Evolutionary conservation across 2,113 vertebrate genomes (phyloP).

Genomic region (Aegypius monachus): DNA sequence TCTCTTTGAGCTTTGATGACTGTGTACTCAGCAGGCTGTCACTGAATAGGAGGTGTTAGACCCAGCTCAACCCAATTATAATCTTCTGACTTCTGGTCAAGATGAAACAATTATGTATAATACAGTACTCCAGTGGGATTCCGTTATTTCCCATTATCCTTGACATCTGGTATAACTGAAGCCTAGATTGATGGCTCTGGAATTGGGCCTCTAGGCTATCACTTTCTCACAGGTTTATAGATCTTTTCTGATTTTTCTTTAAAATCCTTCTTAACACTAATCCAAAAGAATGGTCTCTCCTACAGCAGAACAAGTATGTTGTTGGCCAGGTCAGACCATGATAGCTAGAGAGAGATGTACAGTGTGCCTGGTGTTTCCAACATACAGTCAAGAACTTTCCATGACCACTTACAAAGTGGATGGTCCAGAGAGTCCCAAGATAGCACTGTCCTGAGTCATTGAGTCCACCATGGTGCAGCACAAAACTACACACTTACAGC

Average conservation of each 20-base stretch:
- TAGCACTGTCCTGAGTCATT: background rate
- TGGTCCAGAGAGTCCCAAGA: background rate
- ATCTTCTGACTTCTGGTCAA: background rate
- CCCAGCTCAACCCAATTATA: background rate
- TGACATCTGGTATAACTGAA: background rate
- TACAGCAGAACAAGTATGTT: background rate
- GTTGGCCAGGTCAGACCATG: background rate
- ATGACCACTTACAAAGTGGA: background rate
- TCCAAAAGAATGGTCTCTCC: background rate
- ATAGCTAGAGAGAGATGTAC: background rate
- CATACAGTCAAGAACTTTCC: background rate
- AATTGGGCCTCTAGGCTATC: background rate
- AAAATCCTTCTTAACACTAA: background rate
- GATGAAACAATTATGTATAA: background rate
- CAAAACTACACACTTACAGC: background rate
- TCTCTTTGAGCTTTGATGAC: background rate
- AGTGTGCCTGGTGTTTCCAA: background rate
- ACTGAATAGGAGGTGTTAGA: background rate
- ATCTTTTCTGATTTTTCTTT: background rate
- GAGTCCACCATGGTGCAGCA: background rate
- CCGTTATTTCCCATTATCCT: background rate
- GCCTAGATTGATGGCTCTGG: background rate
- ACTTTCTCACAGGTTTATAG: background rate
- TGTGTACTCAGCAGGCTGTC: background rate
- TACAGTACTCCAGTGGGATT: background rate